phyloP scores from a whole-genome alignment of 2,797 vertebrate genomes.

The Eleutherodactylus coqui region DNA sequence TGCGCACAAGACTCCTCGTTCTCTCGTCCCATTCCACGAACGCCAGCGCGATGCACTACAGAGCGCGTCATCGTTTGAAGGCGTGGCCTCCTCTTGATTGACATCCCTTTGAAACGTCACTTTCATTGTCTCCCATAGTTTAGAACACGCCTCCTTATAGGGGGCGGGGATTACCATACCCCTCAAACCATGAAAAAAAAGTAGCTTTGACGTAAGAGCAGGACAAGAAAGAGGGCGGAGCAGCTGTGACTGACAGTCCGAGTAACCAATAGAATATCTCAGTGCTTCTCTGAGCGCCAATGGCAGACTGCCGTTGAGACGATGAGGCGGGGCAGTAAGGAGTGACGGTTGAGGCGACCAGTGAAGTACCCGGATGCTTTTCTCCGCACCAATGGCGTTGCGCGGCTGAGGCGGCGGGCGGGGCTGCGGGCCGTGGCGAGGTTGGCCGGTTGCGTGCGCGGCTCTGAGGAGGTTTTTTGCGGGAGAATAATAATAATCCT shows the following conservation, averaged over 20 bases:
- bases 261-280: background rate
- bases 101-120: background rate
- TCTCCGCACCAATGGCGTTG: slow-evolving; percentile 24
- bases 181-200: slow-evolving; percentile 1
- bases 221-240: background rate
- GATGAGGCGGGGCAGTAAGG: background rate
- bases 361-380: background rate
- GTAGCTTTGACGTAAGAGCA: slow-evolving; percentile 15
- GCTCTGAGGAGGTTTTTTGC: slow-evolving; percentile 41
- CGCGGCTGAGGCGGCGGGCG: slow-evolving; percentile 16
- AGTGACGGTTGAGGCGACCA: background rate
- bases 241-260: background rate
- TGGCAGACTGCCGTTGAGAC: background rate
- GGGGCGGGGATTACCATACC: slow-evolving; percentile 7
- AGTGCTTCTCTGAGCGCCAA: background rate
- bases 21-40: background rate
- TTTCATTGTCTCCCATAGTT: slow-evolving; percentile 1
- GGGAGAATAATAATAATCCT: slow-evolving; percentile 33
- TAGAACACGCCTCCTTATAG: slow-evolving; percentile 19
- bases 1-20: slow-evolving; percentile 10
- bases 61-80: background rate
- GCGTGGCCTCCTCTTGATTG: background rate
- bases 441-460: slow-evolving; percentile 58
- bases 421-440: slow-evolving; percentile 46
- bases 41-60: background rate